Base-by-base conservation (phyloP, 1,140 invertebrate species). In the fruit fly (Drosophila melanogaster) region DNA sequence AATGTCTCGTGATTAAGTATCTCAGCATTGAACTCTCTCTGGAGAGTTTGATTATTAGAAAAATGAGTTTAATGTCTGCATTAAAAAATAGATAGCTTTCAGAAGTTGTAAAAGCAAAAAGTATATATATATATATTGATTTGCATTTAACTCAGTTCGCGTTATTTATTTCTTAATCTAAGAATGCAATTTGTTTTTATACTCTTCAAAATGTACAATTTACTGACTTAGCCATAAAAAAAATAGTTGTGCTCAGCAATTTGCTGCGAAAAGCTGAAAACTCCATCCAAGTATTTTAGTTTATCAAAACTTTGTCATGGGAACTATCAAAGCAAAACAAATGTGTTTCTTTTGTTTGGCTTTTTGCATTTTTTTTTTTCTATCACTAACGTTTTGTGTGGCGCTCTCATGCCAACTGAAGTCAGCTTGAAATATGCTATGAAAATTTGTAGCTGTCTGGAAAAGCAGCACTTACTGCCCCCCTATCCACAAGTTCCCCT, bases 251-350 rank as follows among this genome's bases (percentile, higher is more conserved):
- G 41, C 41, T 59, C n/a, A 41, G 51, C 6, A 15, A 41, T 17
- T 57, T 35, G 1, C 55, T 24, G 53, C 61, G 43, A 69, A 59
- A 58, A 69, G 59, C 69, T 37, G 17, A 50, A 50, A 41, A 41
- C 43, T 19, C 24, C 4, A 15, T 40, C 19, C 19, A 46, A 30
- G 17, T 17, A 33, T 44, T 43, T 44, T 35, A 17, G n/a, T 35
- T 35, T 46, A 40, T 47, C 44, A 64, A 30, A 50, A 44, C 59
- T 67, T 49, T 49, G 19, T 35, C 38, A 51, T 50, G 35, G 59
- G 65, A 64, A 64, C 61, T 46, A 64, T 64, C 61, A 64, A 64
- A 61, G 61, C 56, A 60, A 46, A 64, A 37, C 61, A 44, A 64
- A 61, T 64, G 22, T 44, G 26, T 60, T 64, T 37, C 40, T 24